Percentiles rank a stretch among this genome's conserved stretches.
Evolutionary conservation across 2,113 vertebrate genomes (phyloP).

Genomic region (Heptranchias perlo): DNA sequence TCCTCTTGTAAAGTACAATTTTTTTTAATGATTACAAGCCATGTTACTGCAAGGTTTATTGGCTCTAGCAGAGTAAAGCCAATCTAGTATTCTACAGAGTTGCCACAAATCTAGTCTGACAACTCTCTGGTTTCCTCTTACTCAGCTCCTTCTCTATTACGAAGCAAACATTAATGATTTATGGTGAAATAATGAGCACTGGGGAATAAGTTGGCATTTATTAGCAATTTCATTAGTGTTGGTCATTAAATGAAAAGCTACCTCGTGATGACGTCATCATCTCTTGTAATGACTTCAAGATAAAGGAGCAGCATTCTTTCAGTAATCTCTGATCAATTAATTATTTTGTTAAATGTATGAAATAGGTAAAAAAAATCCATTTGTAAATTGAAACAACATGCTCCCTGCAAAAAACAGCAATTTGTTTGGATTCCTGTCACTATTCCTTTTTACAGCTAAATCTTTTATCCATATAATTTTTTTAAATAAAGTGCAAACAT

Average conservation of each 20-base stretch:
- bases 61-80: not conserved
- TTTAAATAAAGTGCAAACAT: not conserved
- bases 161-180: conserved; percentile 30
- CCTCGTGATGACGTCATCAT: not conserved
- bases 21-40: not conserved
- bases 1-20: no score
- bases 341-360: not conserved
- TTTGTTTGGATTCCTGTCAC: conserved; percentile 17
- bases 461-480: not conserved
- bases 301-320: not conserved
- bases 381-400: not conserved
- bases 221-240: not conserved
- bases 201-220: not conserved
- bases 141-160: conserved; percentile 18
- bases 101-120: not conserved
- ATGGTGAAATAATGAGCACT: conserved; percentile 18
- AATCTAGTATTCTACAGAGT: not conserved
- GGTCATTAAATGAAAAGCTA: conserved; percentile 13
- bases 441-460: not conserved
- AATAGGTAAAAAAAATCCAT: not conserved
- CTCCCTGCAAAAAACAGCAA: not conserved
- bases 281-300: not conserved
- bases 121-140: not conserved
- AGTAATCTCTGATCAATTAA: not conserved
- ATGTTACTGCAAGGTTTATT: not conserved